Conservation (phyloP, 1,140 invertebrate species). For the Trichoplusia ni region DNA sequence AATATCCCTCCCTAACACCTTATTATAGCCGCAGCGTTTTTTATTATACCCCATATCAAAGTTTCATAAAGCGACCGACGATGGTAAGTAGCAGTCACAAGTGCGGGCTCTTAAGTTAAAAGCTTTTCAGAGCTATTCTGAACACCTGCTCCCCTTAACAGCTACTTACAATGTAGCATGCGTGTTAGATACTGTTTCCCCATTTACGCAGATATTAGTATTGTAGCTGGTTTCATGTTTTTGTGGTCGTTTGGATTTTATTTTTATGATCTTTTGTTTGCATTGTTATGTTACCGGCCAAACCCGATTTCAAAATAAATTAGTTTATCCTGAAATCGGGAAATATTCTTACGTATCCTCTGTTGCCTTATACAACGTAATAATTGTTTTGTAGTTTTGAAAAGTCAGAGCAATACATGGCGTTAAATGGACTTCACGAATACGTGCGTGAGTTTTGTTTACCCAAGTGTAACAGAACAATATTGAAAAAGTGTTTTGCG, state of each 20-base stretch:
- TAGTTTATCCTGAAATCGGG: no score
- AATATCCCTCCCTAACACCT: background rate
- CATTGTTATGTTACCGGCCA: no score
- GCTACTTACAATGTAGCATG: slow-evolving; percentile 11
- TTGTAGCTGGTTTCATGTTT: background rate
- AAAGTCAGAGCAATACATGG: no score
- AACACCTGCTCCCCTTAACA: slow-evolving; percentile 8
- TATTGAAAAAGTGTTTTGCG: no score
- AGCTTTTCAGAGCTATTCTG: slow-evolving; percentile 7
- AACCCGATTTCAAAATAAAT: no score
- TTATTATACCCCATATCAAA: slow-evolving; percentile 23
- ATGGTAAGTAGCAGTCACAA: slow-evolving; percentile 17
- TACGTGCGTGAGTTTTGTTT: no score
- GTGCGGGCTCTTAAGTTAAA: slow-evolving; percentile 18
- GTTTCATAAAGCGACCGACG: slow-evolving; percentile 19
- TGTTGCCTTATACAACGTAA: no score
- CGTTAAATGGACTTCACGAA: no score
- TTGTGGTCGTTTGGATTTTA: background rate
- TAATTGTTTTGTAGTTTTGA: no score
- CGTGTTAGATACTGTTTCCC: slow-evolving; percentile 2
- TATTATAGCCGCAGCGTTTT: background rate
- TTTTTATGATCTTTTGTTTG: background rate
- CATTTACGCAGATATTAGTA: background rate
- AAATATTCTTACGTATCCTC: no score
- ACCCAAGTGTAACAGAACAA: no score